Evolutionary conservation across 2,797 vertebrate genomes (phyloP).

Genomic region (Microctenopoma steveboyesi): DNA sequence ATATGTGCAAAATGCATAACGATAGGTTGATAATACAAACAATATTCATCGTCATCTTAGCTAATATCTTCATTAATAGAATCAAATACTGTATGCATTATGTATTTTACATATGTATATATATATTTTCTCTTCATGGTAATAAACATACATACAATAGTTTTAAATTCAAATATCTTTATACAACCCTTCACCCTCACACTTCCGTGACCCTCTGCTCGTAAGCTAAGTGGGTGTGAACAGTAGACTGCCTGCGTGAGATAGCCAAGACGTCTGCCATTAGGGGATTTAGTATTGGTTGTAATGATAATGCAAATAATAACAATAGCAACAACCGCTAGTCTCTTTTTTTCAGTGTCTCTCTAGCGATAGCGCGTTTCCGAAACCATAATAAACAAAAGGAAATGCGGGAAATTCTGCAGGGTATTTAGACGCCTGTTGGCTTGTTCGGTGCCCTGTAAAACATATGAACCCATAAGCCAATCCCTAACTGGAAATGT

Average conservation of each 20-base stretch:
- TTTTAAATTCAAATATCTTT: conserved; percentile 79
- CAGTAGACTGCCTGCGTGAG: conserved; percentile 61
- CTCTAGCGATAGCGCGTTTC: conserved; percentile 36
- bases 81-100: conserved; percentile 84
- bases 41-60: conserved; percentile 82
- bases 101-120: conserved; percentile 89
- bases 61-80: conserved; percentile 88
- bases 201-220: conserved; percentile 69
- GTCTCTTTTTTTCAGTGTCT: conserved; percentile 39
- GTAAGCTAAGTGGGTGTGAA: conserved; percentile 68
- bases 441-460: conserved; percentile 53
- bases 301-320: conserved; percentile 65
- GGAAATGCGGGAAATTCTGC: conserved; percentile 37
- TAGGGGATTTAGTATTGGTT: conserved; percentile 49
- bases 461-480: conserved; percentile 48
- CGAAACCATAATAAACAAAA: conserved; percentile 44
- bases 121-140: conserved; percentile 86
- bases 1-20: conserved; percentile 97
- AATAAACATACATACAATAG: conserved; percentile 86
- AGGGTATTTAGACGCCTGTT: conserved; percentile 42
- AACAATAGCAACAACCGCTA: conserved; percentile 65
- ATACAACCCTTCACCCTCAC: conserved; percentile 77
- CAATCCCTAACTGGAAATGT: conserved; percentile 20
- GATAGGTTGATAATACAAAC: conserved; percentile 89
- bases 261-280: conserved; percentile 50